Evolutionary conservation across 92 coral and sea anemone genomes (phyloP).

Genomic region (Palythoa grandiflora): DNA sequence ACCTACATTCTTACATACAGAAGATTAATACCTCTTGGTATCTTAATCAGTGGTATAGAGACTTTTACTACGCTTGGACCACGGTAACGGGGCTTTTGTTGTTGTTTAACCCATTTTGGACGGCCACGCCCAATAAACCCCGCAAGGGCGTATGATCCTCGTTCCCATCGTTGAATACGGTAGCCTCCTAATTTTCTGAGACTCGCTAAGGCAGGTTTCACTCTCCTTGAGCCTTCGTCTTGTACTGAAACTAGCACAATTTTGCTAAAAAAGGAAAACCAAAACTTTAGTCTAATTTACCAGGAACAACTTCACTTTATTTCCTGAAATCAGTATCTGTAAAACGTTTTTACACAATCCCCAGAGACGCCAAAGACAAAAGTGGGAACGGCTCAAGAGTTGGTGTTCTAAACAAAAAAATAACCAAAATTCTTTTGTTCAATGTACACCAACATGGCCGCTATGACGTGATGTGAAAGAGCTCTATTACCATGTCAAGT

Average conservation of each 20-base stretch:
- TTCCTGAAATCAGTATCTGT: no score
- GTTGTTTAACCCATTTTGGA: slow-evolving; percentile 40
- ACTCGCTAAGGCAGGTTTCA: slow-evolving; percentile 24
- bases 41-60: slow-evolving; percentile 4
- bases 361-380: no score
- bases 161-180: neutral
- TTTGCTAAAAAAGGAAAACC: neutral
- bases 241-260: slow-evolving; percentile 28
- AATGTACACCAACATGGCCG: no score
- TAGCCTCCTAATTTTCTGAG: slow-evolving; percentile 42
- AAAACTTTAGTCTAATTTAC: neutral
- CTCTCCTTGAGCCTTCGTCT: slow-evolving; percentile 24
- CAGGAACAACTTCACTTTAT: neutral
- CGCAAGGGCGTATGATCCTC: slow-evolving; percentile 27
- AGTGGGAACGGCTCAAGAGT: no score
- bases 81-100: slow-evolving; percentile 19
- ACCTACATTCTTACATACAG: neutral
- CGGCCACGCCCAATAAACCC: slow-evolving; percentile 39
- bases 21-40: slow-evolving; percentile 25
- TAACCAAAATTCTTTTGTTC: no score
- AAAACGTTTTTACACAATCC: no score
- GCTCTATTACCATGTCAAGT: no score
- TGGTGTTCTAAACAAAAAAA: no score
- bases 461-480: no score
- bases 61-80: slow-evolving; percentile 40